phyloP scores from a whole-genome alignment of 2,113 vertebrate genomes.

The Pachycephala philippinensis region DNA sequence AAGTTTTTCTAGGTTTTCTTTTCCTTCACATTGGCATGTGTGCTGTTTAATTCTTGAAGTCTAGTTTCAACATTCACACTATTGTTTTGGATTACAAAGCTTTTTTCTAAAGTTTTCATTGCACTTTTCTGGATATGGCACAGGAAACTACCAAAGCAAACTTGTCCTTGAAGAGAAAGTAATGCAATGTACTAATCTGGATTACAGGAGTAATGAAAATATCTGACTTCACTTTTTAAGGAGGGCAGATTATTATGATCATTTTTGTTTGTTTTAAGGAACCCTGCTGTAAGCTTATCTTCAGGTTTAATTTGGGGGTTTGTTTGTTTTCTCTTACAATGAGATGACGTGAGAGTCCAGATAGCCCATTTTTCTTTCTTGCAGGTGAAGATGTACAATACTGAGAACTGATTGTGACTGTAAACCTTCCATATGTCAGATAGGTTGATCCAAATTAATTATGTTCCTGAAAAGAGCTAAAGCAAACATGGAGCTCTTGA shows the following conservation, averaged over 20 bases:
- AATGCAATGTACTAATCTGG: neutral
- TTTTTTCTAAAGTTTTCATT: neutral
- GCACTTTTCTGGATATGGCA: neutral
- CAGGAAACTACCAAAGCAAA: neutral
- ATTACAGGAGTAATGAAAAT: neutral
- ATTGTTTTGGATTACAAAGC: neutral
- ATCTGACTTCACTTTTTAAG: neutral
- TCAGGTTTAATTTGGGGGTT: neutral
- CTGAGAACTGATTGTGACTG: neutral
- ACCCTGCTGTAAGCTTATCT: neutral
- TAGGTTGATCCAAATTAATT: neutral
- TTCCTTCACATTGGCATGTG: neutral
- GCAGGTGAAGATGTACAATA: neutral
- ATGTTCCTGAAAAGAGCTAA: neutral
- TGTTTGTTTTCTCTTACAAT: neutral
- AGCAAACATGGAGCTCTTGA: neutral
- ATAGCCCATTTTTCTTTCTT: neutral
- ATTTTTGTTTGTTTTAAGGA: neutral
- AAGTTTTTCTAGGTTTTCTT: neutral
- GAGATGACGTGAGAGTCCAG: neutral
- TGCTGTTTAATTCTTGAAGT: neutral
- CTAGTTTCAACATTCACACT: neutral
- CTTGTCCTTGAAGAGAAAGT: neutral
- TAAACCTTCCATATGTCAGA: neutral
- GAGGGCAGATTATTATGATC: fast-evolving